Evolutionary conservation across 2,888 invertebrate species (phyloP).

Genomic region (Melipona beecheii): DNA sequence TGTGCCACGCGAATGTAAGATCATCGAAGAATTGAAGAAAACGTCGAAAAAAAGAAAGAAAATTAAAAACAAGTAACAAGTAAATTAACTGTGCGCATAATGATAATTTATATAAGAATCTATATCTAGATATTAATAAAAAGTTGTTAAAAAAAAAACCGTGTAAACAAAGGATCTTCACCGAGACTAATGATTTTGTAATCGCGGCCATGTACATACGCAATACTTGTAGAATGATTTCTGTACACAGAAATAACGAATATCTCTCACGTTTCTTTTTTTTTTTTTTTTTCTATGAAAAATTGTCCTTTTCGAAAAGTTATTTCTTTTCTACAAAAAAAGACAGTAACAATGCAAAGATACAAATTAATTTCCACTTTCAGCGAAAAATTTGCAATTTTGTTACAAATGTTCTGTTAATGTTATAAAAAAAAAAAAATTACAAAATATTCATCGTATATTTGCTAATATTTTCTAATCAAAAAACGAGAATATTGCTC

Average conservation of each 20-base stretch:
- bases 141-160: conserved; percentile 42
- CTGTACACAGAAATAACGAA: conserved; percentile 18
- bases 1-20: conserved; percentile 28
- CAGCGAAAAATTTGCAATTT: too few species aligned
- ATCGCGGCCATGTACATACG: conserved; percentile 73
- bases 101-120: conserved; percentile 62
- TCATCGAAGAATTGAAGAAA: neutral
- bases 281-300: neutral
- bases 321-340: neutral
- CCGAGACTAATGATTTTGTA: conserved; percentile 51
- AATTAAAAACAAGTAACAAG: conserved; percentile 18
- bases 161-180: conserved; percentile 22
- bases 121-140: conserved; percentile 57
- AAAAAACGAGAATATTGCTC: conserved; percentile 44
- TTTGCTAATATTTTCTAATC: conserved; percentile 6
- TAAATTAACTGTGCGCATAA: conserved; percentile 46
- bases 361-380: neutral
- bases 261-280: neutral
- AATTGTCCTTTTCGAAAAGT: neutral
- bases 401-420: neutral
- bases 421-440: neutral
- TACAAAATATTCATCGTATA: neutral
- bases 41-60: conserved; percentile 6
- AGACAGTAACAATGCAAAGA: neutral
- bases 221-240: conserved; percentile 33